phyloP scores from a whole-genome alignment of 2,797 vertebrate species.

The Sarcophilus harrisii region DNA sequence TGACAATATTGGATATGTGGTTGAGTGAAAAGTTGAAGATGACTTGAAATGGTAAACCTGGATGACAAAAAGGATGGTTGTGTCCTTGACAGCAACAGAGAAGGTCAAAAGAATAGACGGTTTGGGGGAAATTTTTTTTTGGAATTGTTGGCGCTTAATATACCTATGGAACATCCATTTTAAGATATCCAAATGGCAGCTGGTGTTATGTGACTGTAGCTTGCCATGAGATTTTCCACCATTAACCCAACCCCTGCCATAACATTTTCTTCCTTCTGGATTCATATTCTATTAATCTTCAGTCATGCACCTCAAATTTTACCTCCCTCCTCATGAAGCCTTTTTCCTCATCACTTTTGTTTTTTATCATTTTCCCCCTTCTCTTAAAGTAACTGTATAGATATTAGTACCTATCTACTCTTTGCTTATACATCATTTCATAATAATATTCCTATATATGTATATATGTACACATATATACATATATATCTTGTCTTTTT shows the following conservation, averaged over 20 bases:
- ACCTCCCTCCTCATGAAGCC: background rate
- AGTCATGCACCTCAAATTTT: background rate
- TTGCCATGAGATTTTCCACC: background rate
- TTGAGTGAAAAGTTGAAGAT: background rate
- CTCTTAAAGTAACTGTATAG: background rate
- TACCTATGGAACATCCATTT: background rate
- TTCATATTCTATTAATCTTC: background rate
- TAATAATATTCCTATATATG: background rate
- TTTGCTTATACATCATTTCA: background rate
- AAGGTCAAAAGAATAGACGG: background rate
- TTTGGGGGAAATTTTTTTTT: background rate
- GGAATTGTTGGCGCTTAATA: background rate
- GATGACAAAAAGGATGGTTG: background rate
- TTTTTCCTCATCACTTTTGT: background rate
- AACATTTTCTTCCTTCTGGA: background rate
- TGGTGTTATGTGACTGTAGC: background rate
- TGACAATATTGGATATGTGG: background rate
- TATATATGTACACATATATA: no score
- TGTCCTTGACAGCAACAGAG: background rate
- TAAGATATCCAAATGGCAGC: background rate
- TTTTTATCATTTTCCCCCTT: background rate
- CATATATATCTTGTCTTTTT: background rate
- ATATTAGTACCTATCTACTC: background rate
- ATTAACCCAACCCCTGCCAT: background rate
- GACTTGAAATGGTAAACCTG: background rate